Evolutionary conservation across 1,140 invertebrate species (phyloP).

Genomic region (Batillaria attramentaria): DNA sequence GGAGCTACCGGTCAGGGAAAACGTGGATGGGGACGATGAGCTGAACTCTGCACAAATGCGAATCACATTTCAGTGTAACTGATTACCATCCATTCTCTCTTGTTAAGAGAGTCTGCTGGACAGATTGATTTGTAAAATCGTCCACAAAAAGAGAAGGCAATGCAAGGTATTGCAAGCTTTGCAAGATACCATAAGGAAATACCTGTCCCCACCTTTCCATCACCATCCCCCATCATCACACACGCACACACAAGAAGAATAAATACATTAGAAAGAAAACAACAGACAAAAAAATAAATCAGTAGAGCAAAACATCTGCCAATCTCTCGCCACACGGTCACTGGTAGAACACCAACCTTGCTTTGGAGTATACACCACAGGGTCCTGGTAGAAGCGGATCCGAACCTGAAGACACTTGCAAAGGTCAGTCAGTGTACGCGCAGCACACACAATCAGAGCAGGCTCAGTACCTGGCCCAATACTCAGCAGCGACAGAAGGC

Average conservation of each 20-base stretch:
- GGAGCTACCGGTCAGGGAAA: slow-evolving; percentile 53
- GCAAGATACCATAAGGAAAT: too few relatives aligned
- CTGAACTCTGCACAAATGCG: slow-evolving; percentile 53
- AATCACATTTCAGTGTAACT: too few relatives aligned
- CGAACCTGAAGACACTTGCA: slow-evolving; percentile 51
- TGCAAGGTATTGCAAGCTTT: too few relatives aligned
- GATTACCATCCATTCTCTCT: too few relatives aligned
- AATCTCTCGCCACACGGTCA: not conserved
- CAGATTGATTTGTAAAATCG: too few relatives aligned
- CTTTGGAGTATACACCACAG: slow-evolving; percentile 66
- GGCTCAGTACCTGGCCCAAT: slow-evolving; percentile 42
- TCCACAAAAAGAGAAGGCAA: too few relatives aligned
- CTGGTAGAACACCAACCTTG: slow-evolving; percentile 57
- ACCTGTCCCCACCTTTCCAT: not conserved
- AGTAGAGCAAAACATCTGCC: not conserved
- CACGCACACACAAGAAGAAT: not conserved
- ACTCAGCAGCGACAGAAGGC: slow-evolving; percentile 59
- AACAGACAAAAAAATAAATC: not conserved
- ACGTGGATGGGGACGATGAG: slow-evolving; percentile 49
- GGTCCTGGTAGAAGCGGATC: slow-evolving; percentile 66
- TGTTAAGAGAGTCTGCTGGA: too few relatives aligned
- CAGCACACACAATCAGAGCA: slow-evolving; percentile 51
- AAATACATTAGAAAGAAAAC: not conserved
- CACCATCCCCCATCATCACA: not conserved
- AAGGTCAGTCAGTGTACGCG: slow-evolving; percentile 58